These are phyloP conservation scores for Archaeoteleia sp. DNA, from an alignment of 2,888 invertebrate genomes.

Conservation along the genomic window DNA sequence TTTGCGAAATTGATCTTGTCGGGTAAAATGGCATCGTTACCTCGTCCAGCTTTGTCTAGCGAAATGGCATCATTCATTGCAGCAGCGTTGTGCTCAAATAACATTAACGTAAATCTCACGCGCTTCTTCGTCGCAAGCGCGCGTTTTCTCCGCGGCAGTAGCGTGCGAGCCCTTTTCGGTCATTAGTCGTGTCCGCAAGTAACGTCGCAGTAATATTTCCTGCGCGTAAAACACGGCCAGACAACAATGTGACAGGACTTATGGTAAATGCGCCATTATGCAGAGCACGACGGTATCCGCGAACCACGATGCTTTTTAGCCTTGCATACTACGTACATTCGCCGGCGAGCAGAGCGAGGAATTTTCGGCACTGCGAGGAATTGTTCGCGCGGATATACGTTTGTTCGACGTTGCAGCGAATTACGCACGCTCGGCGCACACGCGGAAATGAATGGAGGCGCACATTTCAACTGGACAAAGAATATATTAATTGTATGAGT, in stretches of 20 bases:
- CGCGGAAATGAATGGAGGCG: neutral
- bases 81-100: conserved; percentile 21
- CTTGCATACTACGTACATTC: neutral
- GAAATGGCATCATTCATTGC: conserved; percentile 9
- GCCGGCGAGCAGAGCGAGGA: conserved; percentile 8
- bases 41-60: conserved; percentile 7
- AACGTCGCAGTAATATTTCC: conserved; percentile 19
- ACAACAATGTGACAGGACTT: conserved; percentile 38
- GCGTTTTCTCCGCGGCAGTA: no score
- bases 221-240: conserved; percentile 17
- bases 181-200: conserved; percentile 23
- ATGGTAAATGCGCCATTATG: conserved; percentile 38
- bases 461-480: neutral
- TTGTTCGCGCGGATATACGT: neutral
- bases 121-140: conserved; percentile 10
- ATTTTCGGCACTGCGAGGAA: conserved; percentile 11
- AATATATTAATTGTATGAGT: neutral
- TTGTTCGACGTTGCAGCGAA: neutral
- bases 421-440: neutral
- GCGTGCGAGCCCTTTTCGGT: conserved; percentile 18
- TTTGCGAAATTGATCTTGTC: neutral
- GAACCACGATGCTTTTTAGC: neutral
- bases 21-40: neutral
- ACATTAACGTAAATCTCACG: conserved; percentile 23
- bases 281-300: neutral